phyloP scores from a whole-genome alignment of 2,797 vertebrate species.

The Menidia menidia region DNA sequence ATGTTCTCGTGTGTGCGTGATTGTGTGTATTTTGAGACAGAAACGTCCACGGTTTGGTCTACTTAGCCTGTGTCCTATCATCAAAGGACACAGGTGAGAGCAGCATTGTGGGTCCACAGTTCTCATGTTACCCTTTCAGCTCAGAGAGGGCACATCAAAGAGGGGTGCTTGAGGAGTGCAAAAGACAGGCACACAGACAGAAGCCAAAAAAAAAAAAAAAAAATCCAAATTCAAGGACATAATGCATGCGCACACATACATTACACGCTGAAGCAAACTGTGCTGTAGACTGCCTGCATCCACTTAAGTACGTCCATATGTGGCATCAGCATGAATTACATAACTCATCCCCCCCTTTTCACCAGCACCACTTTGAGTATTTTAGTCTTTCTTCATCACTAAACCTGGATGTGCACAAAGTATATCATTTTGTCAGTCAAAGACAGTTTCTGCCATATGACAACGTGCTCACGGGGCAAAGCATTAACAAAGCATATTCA shows the following conservation, averaged over 20 bases:
- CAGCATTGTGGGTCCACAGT: constrained; percentile 78
- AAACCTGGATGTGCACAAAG: too few species aligned
- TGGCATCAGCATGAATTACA: constrained; percentile 24
- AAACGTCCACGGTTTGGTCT: constrained; percentile 79
- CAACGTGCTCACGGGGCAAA: too few species aligned
- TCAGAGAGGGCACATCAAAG: constrained; percentile 84
- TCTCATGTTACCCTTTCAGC: constrained; percentile 88
- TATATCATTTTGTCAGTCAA: too few species aligned
- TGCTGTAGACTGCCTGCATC: background rate
- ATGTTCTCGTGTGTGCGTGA: constrained; percentile 54
- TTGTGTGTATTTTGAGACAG: constrained; percentile 70
- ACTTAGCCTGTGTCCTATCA: constrained; percentile 83
- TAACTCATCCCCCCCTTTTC: constrained; percentile 6
- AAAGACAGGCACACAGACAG: constrained; percentile 43
- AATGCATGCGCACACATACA: constrained; percentile 22
- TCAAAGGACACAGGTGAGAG: constrained; percentile 88
- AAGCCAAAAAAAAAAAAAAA: constrained; percentile 65
- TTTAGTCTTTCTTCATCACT: background rate
- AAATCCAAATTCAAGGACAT: constrained; percentile 51
- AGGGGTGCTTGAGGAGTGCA: constrained; percentile 70
- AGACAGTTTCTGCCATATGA: background rate
- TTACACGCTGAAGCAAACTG: constrained; percentile 1
- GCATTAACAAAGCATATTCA: too few species aligned
- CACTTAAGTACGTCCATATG: background rate
- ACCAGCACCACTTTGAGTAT: constrained; percentile 15